Evolutionary conservation across 2,113 vertebrate genomes (phyloP).

Genomic region (Athene cunicularia): DNA sequence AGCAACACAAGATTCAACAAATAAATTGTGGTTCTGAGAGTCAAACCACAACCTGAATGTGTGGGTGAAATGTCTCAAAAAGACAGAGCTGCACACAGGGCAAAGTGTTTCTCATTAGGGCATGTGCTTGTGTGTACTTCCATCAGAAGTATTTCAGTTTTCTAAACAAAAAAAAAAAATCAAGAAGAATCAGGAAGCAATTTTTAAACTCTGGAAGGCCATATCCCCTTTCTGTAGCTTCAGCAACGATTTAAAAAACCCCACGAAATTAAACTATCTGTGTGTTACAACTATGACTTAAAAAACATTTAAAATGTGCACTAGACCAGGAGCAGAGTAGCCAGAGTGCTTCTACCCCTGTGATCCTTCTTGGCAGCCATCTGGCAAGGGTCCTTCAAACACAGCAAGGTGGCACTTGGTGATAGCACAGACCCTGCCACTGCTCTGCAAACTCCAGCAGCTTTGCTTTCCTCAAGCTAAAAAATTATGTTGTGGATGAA

Average conservation of each 20-base stretch:
- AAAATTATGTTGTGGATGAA: background rate
- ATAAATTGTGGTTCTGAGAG: conserved; percentile 69
- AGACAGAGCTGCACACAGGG: background rate
- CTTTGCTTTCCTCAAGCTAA: background rate
- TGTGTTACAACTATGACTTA: background rate
- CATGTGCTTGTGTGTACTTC: background rate
- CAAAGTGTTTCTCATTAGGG: conserved; percentile 60
- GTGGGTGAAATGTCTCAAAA: background rate
- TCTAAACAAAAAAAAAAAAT: background rate
- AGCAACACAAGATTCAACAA: conserved; percentile 67
- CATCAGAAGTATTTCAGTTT: conserved; percentile 4
- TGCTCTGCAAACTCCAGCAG: background rate
- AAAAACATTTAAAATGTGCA: background rate
- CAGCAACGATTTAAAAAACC: background rate
- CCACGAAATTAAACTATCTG: background rate
- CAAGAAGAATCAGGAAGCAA: conserved; percentile 22
- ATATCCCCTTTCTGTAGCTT: conserved; percentile 13
- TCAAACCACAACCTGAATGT: conserved; percentile 68
- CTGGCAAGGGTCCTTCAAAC: background rate
- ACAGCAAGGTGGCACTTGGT: background rate
- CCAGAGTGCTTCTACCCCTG: background rate
- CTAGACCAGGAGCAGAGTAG: background rate
- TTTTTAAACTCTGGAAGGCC: conserved; percentile 26
- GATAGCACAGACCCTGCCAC: background rate
- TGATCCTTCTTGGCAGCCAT: background rate